phyloP scores from a whole-genome alignment of 2,797 vertebrate genomes.

The Jordanella pulchra region DNA sequence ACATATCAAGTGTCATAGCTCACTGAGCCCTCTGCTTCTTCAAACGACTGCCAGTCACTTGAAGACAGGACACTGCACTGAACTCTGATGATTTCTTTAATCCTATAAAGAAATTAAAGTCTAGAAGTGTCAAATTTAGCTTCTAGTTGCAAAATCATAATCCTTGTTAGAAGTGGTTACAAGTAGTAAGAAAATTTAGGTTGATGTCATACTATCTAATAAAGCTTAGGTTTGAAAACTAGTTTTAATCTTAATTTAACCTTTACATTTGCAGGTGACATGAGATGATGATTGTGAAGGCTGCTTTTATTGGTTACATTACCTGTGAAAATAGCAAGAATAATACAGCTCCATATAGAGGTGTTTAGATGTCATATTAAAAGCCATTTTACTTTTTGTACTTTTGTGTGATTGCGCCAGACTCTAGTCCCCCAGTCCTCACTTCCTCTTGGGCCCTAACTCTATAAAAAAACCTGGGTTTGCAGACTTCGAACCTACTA shows the following conservation, averaged over 20 bases:
- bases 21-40: constrained; percentile 33
- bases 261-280: constrained; percentile 16
- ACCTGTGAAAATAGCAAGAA: constrained; percentile 28
- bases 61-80: constrained; percentile 18
- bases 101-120: constrained; percentile 16
- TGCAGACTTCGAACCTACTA: too few species aligned
- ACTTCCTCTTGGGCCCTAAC: too few species aligned
- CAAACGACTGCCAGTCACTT: constrained; percentile 34
- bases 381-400: constrained; percentile 32
- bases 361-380: constrained; percentile 26
- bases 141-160: constrained; percentile 9
- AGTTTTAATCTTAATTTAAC: constrained; percentile 9
- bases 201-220: constrained; percentile 1
- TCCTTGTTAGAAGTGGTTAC: neutral
- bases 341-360: constrained; percentile 19
- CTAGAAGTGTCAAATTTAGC: constrained; percentile 16
- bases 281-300: constrained; percentile 5
- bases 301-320: constrained; percentile 9
- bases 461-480: too few species aligned
- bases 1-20: constrained; percentile 26
- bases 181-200: neutral
- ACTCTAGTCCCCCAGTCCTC: too few species aligned
- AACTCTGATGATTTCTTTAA: constrained; percentile 32
- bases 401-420: too few species aligned
- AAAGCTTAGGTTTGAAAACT: neutral